phyloP scores from a whole-genome alignment of 2,113 vertebrate genomes.

The Erythrolamprus reginae region DNA sequence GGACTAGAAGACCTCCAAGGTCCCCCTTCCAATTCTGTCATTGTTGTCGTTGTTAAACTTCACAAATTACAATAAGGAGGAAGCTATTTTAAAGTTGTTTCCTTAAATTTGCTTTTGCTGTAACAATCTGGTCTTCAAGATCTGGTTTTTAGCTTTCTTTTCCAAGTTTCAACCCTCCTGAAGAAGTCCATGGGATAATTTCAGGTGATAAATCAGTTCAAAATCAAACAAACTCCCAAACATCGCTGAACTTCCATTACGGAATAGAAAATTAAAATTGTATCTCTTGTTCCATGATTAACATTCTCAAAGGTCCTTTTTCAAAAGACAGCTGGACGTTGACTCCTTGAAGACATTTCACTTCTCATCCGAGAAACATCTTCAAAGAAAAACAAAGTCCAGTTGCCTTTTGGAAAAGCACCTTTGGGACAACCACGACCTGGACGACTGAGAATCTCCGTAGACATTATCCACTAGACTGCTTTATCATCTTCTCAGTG shows the following conservation, averaged over 20 bases:
- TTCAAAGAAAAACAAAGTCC: background rate
- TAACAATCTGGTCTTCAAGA: background rate
- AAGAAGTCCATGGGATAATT: background rate
- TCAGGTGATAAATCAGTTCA: background rate
- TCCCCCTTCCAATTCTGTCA: no score
- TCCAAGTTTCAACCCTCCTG: background rate
- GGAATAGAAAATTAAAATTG: background rate
- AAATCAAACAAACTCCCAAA: background rate
- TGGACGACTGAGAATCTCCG: background rate
- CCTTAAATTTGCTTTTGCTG: background rate
- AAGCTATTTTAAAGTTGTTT: background rate
- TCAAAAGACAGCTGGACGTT: no score
- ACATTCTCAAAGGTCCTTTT: background rate
- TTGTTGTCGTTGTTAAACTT: no score
- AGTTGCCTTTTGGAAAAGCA: background rate
- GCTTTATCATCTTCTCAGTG: background rate
- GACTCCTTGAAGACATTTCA: background rate
- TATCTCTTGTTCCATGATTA: background rate
- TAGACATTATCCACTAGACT: background rate
- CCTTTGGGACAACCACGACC: background rate
- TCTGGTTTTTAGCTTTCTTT: background rate
- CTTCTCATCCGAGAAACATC: background rate
- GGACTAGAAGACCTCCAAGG: no score
- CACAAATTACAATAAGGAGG: background rate
- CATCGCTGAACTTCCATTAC: background rate